phyloP scores from a whole-genome alignment of 1,140 invertebrate species.

The Elymnias hypermnestra region DNA sequence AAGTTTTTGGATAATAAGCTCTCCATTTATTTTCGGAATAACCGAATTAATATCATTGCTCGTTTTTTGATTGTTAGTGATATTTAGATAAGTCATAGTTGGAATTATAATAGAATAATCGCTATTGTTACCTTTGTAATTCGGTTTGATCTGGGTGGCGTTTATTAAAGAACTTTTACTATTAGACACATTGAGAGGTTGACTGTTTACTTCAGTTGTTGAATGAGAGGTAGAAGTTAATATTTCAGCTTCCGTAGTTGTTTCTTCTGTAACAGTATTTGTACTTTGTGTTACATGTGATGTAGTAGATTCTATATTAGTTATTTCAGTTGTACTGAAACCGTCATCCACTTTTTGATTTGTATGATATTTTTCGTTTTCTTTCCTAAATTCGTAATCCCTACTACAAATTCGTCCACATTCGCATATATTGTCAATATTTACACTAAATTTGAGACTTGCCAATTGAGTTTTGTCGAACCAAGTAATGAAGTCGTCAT shows the following conservation, averaged over 20 bases:
- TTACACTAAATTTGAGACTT: slow-evolving; percentile 53
- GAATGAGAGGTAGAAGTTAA: no score
- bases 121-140: no score
- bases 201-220: no score
- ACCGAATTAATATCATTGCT: slow-evolving; percentile 46
- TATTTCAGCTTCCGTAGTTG: slow-evolving; percentile 9
- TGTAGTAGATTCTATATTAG: slow-evolving; percentile 18
- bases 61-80: slow-evolving; percentile 26
- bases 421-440: slow-evolving; percentile 71
- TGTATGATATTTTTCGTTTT: slow-evolving; percentile 21
- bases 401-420: slow-evolving; percentile 70
- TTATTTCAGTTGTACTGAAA: slow-evolving; percentile 21
- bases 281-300: slow-evolving; percentile 5
- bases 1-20: slow-evolving; percentile 49
- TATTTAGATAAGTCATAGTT: slow-evolving; percentile 33
- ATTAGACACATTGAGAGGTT: no score
- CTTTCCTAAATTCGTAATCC: slow-evolving; percentile 62
- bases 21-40: slow-evolving; percentile 32
- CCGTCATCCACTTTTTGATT: slow-evolving; percentile 3
- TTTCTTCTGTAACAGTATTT: slow-evolving; percentile 10
- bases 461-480: slow-evolving; percentile 76
- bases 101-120: slow-evolving; percentile 47
- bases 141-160: no score
- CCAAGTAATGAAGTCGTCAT: slow-evolving; percentile 81
- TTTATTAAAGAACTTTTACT: no score